Evolutionary conservation across 2,797 vertebrate genomes (phyloP), one percentile per base, ranked within the genome.

Genomic region (Enteromius radiatus): DNA sequence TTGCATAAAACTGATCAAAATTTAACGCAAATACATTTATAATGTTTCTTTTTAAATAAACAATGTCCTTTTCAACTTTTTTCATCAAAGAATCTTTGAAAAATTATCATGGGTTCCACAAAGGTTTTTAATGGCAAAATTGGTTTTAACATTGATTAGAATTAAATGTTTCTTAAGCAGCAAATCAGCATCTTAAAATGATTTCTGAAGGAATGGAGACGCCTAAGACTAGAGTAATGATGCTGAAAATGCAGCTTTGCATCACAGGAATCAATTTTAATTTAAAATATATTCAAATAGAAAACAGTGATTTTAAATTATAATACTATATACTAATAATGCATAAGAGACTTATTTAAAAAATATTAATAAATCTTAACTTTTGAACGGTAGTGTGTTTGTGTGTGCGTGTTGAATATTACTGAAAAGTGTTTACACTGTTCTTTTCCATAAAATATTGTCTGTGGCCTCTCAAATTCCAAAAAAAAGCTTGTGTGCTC

Each of bases 401-500:
- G 15, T 47, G 1, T 49, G 15, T 10, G 23, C 26, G 56, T 3
- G 59, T 28, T 61, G 5, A 61, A 28, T 5, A 61, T 28, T 61
- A 61, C 1, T 14, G 4, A 73, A 52, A 12, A 49, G 33, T 31
- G 43, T 71, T 31, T 52, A 1, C 17, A 7, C 9, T 33, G 45
- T 47, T 49, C 26, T 49, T 71, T 73, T 49, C 10, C 45, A 33
- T 52, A 33, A 73, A 73, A 52, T 52, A 33, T 33, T 73, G 45
- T 1, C 26, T 12, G 2, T 6, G 8, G 69, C 4, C 17, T 31
- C 8, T 31, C 26, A 47, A 49, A 9, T 31, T 21, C 28, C 15
- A 0, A 73, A 73, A 71, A 71, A 49, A 73, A 31, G 5, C 45
- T 52, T 52, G 45, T 19, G 43, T 61, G 59, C 26, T 61, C 14